Evolutionary conservation across 1,140 invertebrate genomes (phyloP).

Genomic region (Sarcophaga bullata): DNA sequence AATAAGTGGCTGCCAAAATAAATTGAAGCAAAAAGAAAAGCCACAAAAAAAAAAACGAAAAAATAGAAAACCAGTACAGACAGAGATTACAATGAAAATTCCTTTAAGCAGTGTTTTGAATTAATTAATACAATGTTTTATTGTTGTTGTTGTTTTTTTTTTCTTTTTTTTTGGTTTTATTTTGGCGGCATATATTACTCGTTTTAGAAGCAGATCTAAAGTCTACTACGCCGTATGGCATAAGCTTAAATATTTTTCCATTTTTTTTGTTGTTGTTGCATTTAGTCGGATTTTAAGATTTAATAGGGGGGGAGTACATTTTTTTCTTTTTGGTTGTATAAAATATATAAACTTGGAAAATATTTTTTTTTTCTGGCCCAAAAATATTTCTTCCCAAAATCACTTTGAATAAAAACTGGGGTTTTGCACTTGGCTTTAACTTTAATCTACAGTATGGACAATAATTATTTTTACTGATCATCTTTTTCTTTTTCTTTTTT

Average conservation of each 20-base stretch:
- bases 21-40: background rate
- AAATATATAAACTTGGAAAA: too few species aligned
- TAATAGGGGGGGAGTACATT: too few species aligned
- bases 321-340: too few species aligned
- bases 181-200: background rate
- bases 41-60: background rate
- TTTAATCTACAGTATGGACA: too few species aligned
- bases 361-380: too few species aligned
- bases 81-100: slow-evolving; percentile 50
- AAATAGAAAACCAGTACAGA: background rate
- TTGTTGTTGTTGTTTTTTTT: background rate
- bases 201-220: background rate
- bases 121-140: slow-evolving; percentile 54
- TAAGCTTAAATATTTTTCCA: background rate
- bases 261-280: too few species aligned
- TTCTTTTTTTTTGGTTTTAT: slow-evolving; percentile 6
- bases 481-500: too few species aligned
- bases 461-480: too few species aligned
- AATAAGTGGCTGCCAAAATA: background rate
- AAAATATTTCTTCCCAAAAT: too few species aligned
- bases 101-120: slow-evolving; percentile 61
- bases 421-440: too few species aligned
- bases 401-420: too few species aligned
- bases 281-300: too few species aligned
- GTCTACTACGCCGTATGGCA: background rate